These are phyloP conservation scores for Anticlea derivata DNA, from an alignment of 2,888 invertebrate species.

Conservation along the genomic window DNA sequence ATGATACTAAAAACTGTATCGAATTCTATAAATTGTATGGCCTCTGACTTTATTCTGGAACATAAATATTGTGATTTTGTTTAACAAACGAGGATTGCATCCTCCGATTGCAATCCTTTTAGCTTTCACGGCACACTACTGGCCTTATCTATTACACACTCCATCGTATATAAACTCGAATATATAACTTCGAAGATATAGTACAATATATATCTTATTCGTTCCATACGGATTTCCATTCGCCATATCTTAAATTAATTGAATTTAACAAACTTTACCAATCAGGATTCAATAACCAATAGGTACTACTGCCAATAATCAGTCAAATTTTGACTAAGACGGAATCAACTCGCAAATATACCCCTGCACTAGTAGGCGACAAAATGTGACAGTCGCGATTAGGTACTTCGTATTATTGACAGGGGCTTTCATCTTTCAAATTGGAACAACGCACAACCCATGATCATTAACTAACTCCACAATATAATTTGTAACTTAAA, in stretches of 20 bases:
- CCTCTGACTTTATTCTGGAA: conserved; percentile 50
- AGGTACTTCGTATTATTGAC: too few species aligned
- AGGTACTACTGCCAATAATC: conserved; percentile 53
- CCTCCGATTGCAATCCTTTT: conserved; percentile 26
- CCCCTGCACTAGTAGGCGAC: background rate
- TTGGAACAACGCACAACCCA: conserved; percentile 73
- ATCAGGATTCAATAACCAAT: conserved; percentile 42
- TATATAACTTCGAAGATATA: conserved; percentile 37
- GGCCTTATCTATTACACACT: conserved; percentile 46
- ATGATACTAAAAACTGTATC: conserved; percentile 58
- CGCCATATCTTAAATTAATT: conserved; percentile 23
- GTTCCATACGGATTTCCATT: conserved; percentile 5
- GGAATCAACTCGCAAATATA: conserved; percentile 62
- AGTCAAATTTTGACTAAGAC: conserved; percentile 72
- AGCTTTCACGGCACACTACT: conserved; percentile 25
- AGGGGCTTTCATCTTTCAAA: conserved; percentile 44
- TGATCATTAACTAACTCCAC: conserved; percentile 56
- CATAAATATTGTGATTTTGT: conserved; percentile 42
- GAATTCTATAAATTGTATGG: conserved; percentile 56
- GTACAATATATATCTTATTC: conserved; percentile 14
- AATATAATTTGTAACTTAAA: conserved; percentile 69
- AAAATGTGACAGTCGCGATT: background rate
- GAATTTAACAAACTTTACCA: conserved; percentile 10
- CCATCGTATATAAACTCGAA: background rate
- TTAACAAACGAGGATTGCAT: conserved; percentile 40